phyloP scores from a whole-genome alignment of 2,888 invertebrate genomes.

The Copidosoma aretas region DNA sequence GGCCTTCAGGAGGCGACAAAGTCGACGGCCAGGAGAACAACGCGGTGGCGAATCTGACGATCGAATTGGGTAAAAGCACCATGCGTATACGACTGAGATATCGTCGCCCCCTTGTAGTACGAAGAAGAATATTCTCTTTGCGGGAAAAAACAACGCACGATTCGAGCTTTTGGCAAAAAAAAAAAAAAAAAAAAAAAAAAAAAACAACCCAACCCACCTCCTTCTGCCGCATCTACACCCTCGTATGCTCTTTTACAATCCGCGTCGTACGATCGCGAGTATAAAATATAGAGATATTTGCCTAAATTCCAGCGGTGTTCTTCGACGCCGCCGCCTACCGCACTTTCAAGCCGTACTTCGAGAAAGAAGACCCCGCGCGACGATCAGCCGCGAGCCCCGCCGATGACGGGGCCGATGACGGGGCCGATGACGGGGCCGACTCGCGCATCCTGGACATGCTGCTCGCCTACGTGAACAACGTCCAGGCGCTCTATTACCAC shows the following conservation, averaged over 20 bases:
- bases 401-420: constrained; percentile 63
- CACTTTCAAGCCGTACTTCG: constrained; percentile 68
- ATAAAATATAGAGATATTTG: too few relatives aligned
- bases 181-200: too few relatives aligned
- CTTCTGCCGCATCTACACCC: too few relatives aligned
- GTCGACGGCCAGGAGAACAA: background rate
- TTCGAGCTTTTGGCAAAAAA: too few relatives aligned
- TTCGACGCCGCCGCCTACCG: constrained; percentile 77
- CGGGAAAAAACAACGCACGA: too few relatives aligned
- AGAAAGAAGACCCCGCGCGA: too few relatives aligned
- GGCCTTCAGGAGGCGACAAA: background rate
- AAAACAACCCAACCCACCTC: too few relatives aligned
- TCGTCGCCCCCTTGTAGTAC: too few relatives aligned
- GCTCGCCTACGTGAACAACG: constrained; percentile 79
- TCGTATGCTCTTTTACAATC: too few relatives aligned
- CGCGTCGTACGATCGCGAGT: too few relatives aligned
- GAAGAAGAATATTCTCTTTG: too few relatives aligned
- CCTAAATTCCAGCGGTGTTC: constrained; percentile 71
- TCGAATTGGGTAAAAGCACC: constrained; percentile 66
- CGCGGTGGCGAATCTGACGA: constrained; percentile 60
- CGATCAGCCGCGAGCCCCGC: too few relatives aligned
- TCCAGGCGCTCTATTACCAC: constrained; percentile 82
- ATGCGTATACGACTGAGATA: background rate
- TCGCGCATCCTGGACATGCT: constrained; percentile 75
- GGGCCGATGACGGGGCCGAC: constrained; percentile 65